Evolutionary conservation across 2,113 vertebrate species (phyloP).

Genomic region (Melospiza melodia): DNA sequence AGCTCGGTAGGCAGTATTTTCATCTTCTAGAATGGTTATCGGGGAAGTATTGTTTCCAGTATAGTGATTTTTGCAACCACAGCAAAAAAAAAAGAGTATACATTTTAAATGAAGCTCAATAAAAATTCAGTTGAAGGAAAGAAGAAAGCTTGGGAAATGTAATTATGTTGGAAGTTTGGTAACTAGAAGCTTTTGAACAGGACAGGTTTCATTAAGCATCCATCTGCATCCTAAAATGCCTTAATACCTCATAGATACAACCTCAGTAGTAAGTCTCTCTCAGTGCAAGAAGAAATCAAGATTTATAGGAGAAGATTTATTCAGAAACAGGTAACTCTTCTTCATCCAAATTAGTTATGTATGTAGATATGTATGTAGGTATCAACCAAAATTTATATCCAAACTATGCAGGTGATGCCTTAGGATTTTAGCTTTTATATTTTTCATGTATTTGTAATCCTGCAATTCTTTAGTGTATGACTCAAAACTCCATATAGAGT

Average conservation of each 20-base stretch:
- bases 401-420: neutral
- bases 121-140: neutral
- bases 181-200: neutral
- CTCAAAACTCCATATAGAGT: neutral
- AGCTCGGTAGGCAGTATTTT: constrained; percentile 9
- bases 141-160: neutral
- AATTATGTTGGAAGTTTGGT: neutral
- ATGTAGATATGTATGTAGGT: neutral
- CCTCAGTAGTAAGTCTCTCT: neutral
- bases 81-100: neutral
- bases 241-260: neutral
- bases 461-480: neutral
- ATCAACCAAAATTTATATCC: neutral
- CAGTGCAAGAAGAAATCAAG: neutral
- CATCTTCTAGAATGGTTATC: constrained; percentile 3
- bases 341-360: neutral
- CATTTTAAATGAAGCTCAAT: neutral
- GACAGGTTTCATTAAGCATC: neutral
- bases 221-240: neutral
- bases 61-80: neutral
- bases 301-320: neutral
- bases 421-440: neutral
- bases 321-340: neutral
- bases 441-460: neutral
- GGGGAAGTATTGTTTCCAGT: neutral